phyloP scores from a whole-genome alignment of 1,140 invertebrate genomes.

The Orchesella cincta region DNA sequence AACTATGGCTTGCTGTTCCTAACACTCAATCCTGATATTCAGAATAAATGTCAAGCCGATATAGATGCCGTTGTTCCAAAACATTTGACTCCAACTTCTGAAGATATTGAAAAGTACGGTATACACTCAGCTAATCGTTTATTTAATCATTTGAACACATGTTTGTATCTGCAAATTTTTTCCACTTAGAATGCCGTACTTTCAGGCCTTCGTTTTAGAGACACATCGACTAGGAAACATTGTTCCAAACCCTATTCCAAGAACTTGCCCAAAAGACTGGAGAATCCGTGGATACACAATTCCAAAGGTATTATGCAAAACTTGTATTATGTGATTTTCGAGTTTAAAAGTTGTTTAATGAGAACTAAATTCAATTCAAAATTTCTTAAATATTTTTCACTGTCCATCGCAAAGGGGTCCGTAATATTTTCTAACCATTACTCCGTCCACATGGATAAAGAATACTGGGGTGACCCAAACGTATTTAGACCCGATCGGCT shows the following conservation, averaged over 20 bases:
- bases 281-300: conserved; percentile 70
- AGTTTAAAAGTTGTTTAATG: too few relatives aligned
- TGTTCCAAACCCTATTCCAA: conserved; percentile 73
- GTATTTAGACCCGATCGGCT: conserved; percentile 1
- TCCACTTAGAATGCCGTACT: conserved; percentile 77
- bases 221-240: conserved; percentile 75
- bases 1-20: conserved; percentile 23
- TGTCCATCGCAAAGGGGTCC: too few relatives aligned
- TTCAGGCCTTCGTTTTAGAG: conserved; percentile 74
- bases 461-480: background rate
- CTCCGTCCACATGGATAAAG: conserved; percentile 2
- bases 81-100: conserved; percentile 67
- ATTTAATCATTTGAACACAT: too few relatives aligned
- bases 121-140: too few relatives aligned
- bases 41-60: conserved; percentile 16
- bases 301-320: too few relatives aligned
- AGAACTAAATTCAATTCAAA: too few relatives aligned
- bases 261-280: conserved; percentile 71
- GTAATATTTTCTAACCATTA: conserved; percentile 29
- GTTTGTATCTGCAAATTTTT: too few relatives aligned
- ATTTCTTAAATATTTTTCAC: too few relatives aligned
- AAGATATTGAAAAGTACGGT: conserved; percentile 69
- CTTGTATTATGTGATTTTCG: too few relatives aligned
- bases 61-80: conserved; percentile 22
- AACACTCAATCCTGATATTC: conserved; percentile 16